Evolutionary conservation across 2,113 vertebrate genomes (phyloP), one percentile per base, ranked within the genome.

Genomic region (Hyperoodon ampullatus): DNA sequence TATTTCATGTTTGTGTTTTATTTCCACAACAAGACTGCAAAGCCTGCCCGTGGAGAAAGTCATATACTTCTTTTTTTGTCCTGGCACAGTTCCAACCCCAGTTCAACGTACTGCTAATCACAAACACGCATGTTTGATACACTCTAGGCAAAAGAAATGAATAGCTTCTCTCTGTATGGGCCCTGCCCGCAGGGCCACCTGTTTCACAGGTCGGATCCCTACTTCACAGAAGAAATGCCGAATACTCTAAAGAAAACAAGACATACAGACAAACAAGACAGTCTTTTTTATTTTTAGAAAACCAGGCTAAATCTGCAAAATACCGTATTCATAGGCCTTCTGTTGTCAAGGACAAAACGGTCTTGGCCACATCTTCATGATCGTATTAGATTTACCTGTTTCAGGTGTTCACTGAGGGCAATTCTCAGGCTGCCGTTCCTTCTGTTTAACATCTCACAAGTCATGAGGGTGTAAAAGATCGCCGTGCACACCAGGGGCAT

Each of bases 381-480:
- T 26, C 35, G 50, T 42, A 16, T n/a, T 19, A 28, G 35, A 24
- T 12, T 93, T 97, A 99, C 99, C 99, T 99, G 99, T 98, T 99
- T 99, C 66, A 99, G 99, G 95, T 99, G 99, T 96, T 99, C 99
- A 72, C 99, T 99, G 96, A 99, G 99, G 58, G 99, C 99, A 0
- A 99, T 99, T 94, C 99, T 99, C 90, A 99, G 98, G 98, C 99
- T 99, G 97, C 99, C 99, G 0, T 99, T 99, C 96, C 99, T 99
- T 98, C 99, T 99, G 98, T 99, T 99, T 82, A 99, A 98, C 99
- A 99, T 99, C 99, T 99, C 99, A 90, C 98, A 99, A 30, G 99
- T 99, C 99, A 99, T 99, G 97, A 99, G 98, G 0, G 99, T 99
- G 97, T 99, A 99, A 97, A 99, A 99, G 95, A 99, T 91, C 1